These are phyloP conservation scores for Phlogophora meticulosa DNA, from an alignment of 2,888 invertebrate species.

Conservation along the genomic window DNA sequence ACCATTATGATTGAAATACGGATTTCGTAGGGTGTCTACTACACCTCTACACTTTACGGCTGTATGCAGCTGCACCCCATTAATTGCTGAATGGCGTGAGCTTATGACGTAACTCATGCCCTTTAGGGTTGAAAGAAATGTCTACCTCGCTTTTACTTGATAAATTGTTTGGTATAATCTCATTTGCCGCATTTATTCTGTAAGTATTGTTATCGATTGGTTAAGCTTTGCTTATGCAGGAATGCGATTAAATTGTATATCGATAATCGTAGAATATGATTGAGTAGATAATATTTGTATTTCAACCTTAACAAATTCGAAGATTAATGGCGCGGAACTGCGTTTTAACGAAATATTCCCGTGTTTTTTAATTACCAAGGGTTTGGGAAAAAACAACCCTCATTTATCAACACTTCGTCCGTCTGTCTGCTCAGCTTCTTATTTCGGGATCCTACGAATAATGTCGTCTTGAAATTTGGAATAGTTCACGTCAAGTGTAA, in stretches of 20 bases:
- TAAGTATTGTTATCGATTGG: slow-evolving; percentile 45
- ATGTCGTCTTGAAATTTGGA: too few relatives aligned
- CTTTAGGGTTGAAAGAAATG: slow-evolving; percentile 57
- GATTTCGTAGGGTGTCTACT: slow-evolving; percentile 2
- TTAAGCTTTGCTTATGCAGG: slow-evolving; percentile 25
- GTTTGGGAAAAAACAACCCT: too few relatives aligned
- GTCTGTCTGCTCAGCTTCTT: too few relatives aligned
- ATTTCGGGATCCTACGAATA: too few relatives aligned
- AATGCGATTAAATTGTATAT: slow-evolving; percentile 35
- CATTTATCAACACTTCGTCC: too few relatives aligned
- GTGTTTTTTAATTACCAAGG: too few relatives aligned
- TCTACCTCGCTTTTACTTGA: slow-evolving; percentile 41
- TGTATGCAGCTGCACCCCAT: slow-evolving; percentile 66
- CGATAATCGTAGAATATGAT: slow-evolving; percentile 8
- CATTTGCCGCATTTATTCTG: slow-evolving; percentile 51
- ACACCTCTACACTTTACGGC: slow-evolving; percentile 17
- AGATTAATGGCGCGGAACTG: not conserved
- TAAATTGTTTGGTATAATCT: slow-evolving; percentile 50
- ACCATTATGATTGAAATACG: slow-evolving; percentile 23
- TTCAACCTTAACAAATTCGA: not conserved
- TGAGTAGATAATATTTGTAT: not conserved
- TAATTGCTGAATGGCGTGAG: slow-evolving; percentile 67
- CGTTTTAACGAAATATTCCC: slow-evolving; percentile 4
- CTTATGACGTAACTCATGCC: slow-evolving; percentile 58
- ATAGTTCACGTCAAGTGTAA: too few relatives aligned